These are phyloP conservation scores for Phocoena phocoena DNA, from an alignment of 2,113 vertebrate genomes.

Conservation along the genomic window DNA sequence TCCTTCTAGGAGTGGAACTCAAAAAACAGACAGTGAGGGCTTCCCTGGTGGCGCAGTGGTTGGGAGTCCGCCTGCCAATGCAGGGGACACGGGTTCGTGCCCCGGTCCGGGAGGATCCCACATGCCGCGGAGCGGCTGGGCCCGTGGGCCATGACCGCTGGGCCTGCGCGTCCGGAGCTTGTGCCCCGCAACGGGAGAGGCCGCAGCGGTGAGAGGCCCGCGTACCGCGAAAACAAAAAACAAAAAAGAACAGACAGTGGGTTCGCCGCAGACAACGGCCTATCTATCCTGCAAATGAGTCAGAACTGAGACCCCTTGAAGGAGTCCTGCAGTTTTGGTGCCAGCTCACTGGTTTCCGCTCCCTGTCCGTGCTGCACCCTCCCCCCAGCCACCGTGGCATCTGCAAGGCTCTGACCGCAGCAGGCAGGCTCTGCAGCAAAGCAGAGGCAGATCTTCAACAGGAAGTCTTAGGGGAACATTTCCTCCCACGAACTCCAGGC, in stretches of 20 bases:
- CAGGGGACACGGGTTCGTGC: too few species aligned
- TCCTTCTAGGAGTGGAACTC: background rate
- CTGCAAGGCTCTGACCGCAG: background rate
- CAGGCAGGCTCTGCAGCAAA: background rate
- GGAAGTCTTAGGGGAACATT: constrained; percentile 38
- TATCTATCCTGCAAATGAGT: background rate
- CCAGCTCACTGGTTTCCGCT: constrained; percentile 37
- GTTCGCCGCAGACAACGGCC: background rate
- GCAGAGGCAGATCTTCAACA: background rate
- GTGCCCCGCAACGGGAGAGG: too few species aligned
- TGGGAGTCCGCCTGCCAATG: too few species aligned
- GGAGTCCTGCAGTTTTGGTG: background rate
- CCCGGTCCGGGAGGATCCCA: too few species aligned
- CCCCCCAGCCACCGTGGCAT: background rate
- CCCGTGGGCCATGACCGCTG: too few species aligned
- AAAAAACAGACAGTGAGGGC: background rate
- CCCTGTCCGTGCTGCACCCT: background rate
- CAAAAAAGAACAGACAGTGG: background rate
- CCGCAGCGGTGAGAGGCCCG: too few species aligned
- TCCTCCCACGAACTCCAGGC: background rate
- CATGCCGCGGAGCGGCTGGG: too few species aligned
- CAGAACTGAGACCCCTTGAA: background rate
- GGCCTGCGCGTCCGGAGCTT: too few species aligned
- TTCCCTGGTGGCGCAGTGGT: too few species aligned
- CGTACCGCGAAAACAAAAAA: too few species aligned